Evolutionary conservation across 2,888 invertebrate genomes (phyloP).

Genomic region (Leucophora obtusa): DNA sequence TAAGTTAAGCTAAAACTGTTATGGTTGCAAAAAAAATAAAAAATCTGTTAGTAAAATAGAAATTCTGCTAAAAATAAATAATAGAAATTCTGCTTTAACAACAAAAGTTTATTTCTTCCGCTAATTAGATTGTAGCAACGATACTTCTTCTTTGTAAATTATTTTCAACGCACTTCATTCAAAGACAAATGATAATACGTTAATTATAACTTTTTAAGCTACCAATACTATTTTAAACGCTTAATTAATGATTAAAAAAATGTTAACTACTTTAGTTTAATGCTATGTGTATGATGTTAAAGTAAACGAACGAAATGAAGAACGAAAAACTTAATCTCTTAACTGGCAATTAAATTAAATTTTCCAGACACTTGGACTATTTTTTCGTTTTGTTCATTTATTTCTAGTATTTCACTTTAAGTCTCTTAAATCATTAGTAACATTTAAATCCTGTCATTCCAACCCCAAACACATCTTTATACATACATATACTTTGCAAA

Average conservation of each 20-base stretch:
- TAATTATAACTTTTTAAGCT: not conserved
- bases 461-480: not conserved
- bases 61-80: too few species aligned
- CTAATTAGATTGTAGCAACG: too few species aligned
- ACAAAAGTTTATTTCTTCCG: too few species aligned
- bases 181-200: not conserved
- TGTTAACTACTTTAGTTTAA: not conserved
- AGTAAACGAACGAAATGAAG: not conserved
- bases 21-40: too few species aligned
- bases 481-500: not conserved
- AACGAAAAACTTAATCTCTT: slow-evolving; percentile 31
- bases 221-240: not conserved
- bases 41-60: too few species aligned
- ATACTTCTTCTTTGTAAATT: too few species aligned
- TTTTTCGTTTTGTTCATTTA: not conserved
- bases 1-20: too few species aligned
- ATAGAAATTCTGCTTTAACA: too few species aligned
- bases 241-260: not conserved
- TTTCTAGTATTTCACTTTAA: slow-evolving; percentile 33
- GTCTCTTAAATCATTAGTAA: slow-evolving; percentile 48
- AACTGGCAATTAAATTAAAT: slow-evolving; percentile 51
- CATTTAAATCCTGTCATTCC: slow-evolving; percentile 46
- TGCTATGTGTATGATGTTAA: not conserved
- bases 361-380: slow-evolving; percentile 44
- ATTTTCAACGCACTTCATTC: too few species aligned